These are phyloP conservation scores for Alaudala cheleensis DNA, from an alignment of 2,113 vertebrate genomes.

Conservation along the genomic window DNA sequence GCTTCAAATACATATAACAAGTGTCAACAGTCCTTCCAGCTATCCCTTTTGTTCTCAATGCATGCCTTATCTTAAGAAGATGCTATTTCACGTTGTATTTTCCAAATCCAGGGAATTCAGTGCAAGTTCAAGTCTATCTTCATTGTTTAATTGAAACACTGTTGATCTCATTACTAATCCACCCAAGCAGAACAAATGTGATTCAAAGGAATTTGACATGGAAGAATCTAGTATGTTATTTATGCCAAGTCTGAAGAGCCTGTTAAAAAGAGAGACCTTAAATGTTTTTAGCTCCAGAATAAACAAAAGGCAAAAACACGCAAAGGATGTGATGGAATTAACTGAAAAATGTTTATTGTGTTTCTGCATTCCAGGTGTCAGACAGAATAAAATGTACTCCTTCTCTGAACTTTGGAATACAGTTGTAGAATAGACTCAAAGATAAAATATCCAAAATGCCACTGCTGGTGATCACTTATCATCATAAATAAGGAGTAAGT, in stretches of 20 bases:
- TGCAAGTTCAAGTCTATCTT: neutral
- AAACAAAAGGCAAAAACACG: neutral
- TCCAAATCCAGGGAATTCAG: neutral
- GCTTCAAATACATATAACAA: neutral
- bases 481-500: neutral
- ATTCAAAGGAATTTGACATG: slow-evolving; percentile 4
- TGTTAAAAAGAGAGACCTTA: neutral
- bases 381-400: neutral
- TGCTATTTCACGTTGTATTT: neutral
- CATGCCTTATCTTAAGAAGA: neutral
- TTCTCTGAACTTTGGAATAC: neutral
- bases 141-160: neutral
- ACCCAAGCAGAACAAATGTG: slow-evolving; percentile 8
- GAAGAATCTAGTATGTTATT: neutral
- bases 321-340: neutral
- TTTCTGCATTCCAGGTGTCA: neutral
- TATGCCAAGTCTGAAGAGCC: neutral
- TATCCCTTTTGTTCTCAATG: neutral
- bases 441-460: neutral
- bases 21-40: neutral
- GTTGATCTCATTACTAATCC: neutral
- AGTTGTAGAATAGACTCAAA: neutral
- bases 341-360: neutral
- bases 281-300: neutral
- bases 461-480: neutral